A percentile compares a stretch with the other conserved stretches of the same genome.
Evolutionary conservation across 1,140 invertebrate genomes (phyloP).

Genomic region (Tetranychus cinnabarinus): DNA sequence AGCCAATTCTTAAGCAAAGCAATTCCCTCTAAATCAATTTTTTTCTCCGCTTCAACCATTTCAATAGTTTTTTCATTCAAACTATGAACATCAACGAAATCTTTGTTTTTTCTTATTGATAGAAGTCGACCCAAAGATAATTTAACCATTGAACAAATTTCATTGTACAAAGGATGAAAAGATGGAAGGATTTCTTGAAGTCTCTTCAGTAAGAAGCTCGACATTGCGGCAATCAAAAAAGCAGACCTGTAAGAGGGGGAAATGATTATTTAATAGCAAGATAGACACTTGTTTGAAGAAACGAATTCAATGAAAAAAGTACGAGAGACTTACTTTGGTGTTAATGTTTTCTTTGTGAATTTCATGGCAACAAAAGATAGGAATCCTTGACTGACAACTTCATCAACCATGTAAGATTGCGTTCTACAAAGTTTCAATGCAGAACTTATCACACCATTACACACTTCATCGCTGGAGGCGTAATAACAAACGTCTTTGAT

Average conservation of each 20-base stretch:
- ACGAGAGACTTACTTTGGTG: neutral
- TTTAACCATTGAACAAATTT: neutral
- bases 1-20: neutral
- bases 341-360: neutral
- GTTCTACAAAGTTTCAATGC: neutral
- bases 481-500: neutral
- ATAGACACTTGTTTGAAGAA: neutral
- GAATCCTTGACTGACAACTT: neutral
- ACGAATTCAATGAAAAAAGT: neutral
- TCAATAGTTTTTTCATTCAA: neutral
- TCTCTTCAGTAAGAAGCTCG: neutral
- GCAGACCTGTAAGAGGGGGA: neutral
- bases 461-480: neutral
- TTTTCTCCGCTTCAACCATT: neutral
- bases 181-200: neutral
- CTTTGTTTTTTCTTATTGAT: neutral
- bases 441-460: neutral
- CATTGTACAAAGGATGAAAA: neutral
- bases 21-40: neutral
- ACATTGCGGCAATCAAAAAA: neutral
- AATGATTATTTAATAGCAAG: too few species aligned
- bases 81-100: neutral
- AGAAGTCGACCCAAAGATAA: neutral
- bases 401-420: neutral
- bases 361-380: neutral